These are phyloP conservation scores for Prunella himalayana DNA, from an alignment of 2,113 vertebrate genomes.

Conservation along the genomic window DNA sequence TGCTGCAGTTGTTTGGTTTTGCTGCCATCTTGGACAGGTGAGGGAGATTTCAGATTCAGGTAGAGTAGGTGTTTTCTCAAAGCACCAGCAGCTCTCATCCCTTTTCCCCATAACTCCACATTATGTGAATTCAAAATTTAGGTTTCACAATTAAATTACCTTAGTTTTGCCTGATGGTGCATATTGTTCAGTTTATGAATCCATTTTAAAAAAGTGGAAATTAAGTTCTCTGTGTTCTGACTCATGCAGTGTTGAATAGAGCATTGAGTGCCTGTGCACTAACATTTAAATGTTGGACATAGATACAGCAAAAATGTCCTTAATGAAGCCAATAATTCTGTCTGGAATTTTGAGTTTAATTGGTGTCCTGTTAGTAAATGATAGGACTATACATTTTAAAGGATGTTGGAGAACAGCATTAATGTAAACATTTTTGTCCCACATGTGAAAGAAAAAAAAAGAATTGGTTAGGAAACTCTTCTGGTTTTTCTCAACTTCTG, in stretches of 20 bases:
- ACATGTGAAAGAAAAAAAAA: neutral
- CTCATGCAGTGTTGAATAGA: neutral
- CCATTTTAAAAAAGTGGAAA: neutral
- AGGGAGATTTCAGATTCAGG: neutral
- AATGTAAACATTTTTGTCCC: neutral
- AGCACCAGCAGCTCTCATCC: neutral
- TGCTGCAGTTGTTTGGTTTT: fast-evolving
- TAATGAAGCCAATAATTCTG: neutral
- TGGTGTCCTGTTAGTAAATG: neutral
- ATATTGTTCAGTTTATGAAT: neutral
- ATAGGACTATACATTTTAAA: neutral
- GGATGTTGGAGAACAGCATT: neutral
- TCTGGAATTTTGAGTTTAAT: neutral
- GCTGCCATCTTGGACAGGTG: neutral
- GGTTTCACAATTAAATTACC: neutral
- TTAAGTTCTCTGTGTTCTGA: neutral
- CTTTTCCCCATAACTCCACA: neutral
- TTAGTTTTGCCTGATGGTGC: neutral
- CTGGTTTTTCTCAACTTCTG: neutral
- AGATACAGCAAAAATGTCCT: neutral
- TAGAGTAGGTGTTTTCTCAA: neutral
- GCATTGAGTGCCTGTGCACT: neutral
- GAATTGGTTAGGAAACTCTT: neutral
- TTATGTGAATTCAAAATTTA: neutral
- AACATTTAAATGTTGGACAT: neutral